Evolutionary conservation across 2,888 invertebrate species (phyloP).

Genomic region (Harpalus rufipes): DNA sequence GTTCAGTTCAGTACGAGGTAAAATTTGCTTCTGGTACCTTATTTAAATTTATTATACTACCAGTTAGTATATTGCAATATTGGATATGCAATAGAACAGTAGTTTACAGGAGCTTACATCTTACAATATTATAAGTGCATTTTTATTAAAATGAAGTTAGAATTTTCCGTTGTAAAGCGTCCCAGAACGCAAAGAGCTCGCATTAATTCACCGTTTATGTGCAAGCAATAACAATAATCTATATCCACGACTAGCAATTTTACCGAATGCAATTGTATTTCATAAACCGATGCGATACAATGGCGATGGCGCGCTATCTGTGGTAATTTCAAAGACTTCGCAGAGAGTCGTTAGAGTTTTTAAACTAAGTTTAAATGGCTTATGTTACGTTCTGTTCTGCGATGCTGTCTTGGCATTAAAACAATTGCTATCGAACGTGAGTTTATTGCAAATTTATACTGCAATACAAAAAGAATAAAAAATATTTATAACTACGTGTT

Average conservation of each 20-base stretch:
- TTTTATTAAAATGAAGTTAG: no score
- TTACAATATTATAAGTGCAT: no score
- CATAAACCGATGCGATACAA: conserved; percentile 24
- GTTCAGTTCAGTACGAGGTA: no score
- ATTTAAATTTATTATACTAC: no score
- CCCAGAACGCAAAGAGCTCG: neutral
- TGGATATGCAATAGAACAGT: no score
- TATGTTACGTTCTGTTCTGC: conserved; percentile 18
- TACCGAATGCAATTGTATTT: conserved; percentile 34
- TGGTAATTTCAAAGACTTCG: conserved; percentile 32
- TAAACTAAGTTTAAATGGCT: conserved; percentile 43
- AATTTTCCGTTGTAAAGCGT: neutral
- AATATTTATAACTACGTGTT: neutral
- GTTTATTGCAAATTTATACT: conserved; percentile 14
- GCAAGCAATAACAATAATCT: conserved; percentile 59
- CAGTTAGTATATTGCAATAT: no score
- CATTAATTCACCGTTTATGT: conserved; percentile 56
- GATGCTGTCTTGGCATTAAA: conserved; percentile 9
- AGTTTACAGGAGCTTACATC: no score
- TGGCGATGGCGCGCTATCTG: conserved; percentile 15
- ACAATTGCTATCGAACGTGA: conserved; percentile 24
- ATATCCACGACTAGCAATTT: conserved; percentile 13
- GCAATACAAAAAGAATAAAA: neutral
- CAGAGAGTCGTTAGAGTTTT: conserved; percentile 38
- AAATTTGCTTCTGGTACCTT: no score